Evolutionary conservation across 1,140 invertebrate species (phyloP).

Genomic region (Leptinotarsa texana): DNA sequence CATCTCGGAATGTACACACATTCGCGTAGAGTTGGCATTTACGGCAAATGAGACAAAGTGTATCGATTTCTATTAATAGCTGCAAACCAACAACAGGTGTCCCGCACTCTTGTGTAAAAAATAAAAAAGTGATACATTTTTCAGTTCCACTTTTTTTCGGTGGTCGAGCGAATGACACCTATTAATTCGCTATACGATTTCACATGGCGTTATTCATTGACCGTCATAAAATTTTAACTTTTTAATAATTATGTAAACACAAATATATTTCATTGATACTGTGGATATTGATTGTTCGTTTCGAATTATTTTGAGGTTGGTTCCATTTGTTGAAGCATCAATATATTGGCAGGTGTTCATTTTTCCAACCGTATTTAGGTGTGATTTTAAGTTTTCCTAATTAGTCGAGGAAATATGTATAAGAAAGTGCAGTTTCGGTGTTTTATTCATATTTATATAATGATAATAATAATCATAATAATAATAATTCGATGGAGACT

Average conservation of each 20-base stretch:
- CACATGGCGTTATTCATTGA: constrained; percentile 46
- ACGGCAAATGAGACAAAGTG: constrained; percentile 11
- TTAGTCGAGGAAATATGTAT: too few relatives aligned
- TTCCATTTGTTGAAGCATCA: not conserved
- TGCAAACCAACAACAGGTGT: constrained; percentile 50
- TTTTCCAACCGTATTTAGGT: too few relatives aligned
- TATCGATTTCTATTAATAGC: constrained; percentile 46
- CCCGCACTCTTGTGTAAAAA: constrained; percentile 34
- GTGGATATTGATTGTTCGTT: not conserved
- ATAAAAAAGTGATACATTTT: constrained; percentile 45
- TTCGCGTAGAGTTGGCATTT: constrained; percentile 2
- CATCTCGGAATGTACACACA: constrained; percentile 5
- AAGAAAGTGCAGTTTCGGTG: too few relatives aligned
- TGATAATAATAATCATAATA: too few relatives aligned
- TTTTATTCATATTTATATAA: too few relatives aligned
- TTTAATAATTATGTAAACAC: constrained; percentile 45
- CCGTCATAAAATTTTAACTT: constrained; percentile 40
- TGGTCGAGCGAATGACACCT: constrained; percentile 51
- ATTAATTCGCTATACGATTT: constrained; percentile 52
- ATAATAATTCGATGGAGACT: too few relatives aligned
- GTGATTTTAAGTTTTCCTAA: too few relatives aligned
- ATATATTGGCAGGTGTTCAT: too few relatives aligned
- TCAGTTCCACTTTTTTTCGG: constrained; percentile 45
- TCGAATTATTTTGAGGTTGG: not conserved
- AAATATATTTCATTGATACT: constrained; percentile 30